These are phyloP conservation scores for silkworm (Bombyx mori) DNA, from an alignment of 1,140 invertebrate species.

Conservation along the genomic window DNA sequence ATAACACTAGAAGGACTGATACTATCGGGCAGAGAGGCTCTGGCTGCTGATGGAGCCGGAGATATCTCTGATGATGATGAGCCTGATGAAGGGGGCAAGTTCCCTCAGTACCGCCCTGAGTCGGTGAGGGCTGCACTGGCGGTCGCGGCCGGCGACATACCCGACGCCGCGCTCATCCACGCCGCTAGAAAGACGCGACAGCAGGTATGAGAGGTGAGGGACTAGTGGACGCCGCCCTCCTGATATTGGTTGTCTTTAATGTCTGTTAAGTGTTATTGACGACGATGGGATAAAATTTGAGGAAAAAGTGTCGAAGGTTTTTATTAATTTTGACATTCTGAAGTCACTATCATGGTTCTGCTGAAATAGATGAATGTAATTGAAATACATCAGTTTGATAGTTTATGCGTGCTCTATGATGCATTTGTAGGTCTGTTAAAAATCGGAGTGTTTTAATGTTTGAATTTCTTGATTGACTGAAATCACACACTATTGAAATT, in stretches of 20 bases:
- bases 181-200: constrained; percentile 93
- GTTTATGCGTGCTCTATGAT: too few relatives aligned
- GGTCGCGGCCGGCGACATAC: constrained; percentile 85
- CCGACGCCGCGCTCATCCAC: constrained; percentile 96
- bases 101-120: constrained; percentile 58
- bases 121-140: constrained; percentile 73
- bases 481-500: too few relatives aligned
- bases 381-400: too few relatives aligned
- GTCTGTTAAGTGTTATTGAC: constrained; percentile 7
- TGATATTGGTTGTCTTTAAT: too few relatives aligned
- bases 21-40: constrained; percentile 84
- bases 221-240: constrained; percentile 19
- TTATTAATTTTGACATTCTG: too few relatives aligned
- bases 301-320: background rate
- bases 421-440: too few relatives aligned
- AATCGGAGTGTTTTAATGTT: too few relatives aligned
- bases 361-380: too few relatives aligned
- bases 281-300: constrained; percentile 6
- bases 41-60: constrained; percentile 80
- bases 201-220: constrained; percentile 77
- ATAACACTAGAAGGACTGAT: constrained; percentile 71
- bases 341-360: too few relatives aligned
- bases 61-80: constrained; percentile 80
- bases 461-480: too few relatives aligned
- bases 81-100: constrained; percentile 46